Evolutionary conservation across 2,113 vertebrate genomes (phyloP).

Genomic region (Crotalus viridis): DNA sequence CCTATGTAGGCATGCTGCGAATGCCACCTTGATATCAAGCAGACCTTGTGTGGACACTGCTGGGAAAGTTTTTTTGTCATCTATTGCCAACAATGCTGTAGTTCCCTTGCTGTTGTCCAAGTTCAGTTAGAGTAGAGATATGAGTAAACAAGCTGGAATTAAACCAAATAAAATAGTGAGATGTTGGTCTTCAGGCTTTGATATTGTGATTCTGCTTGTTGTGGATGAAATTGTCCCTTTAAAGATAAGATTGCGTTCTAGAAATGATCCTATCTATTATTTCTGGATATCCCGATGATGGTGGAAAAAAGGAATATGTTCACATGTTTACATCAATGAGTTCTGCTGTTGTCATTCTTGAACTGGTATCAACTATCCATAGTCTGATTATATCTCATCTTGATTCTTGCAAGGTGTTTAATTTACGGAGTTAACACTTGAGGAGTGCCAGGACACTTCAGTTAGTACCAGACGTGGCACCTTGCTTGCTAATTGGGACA

Average conservation of each 20-base stretch:
- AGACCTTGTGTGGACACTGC: not conserved
- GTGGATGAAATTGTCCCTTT: not conserved
- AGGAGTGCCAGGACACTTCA: not conserved
- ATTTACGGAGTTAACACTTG: not conserved
- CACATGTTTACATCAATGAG: not conserved
- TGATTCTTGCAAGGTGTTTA: not conserved
- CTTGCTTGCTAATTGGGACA: not conserved
- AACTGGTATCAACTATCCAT: not conserved
- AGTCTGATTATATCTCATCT: not conserved
- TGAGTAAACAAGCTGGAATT: not conserved
- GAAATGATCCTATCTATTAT: not conserved
- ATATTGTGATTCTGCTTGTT: not conserved
- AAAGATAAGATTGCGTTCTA: not conserved
- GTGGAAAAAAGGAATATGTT: not conserved
- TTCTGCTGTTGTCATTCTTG: not conserved
- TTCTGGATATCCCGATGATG: not conserved
- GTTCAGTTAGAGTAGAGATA: not conserved
- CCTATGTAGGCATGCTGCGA: not conserved
- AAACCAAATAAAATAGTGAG: not conserved
- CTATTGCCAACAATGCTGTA: not conserved
- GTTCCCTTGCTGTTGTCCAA: not conserved
- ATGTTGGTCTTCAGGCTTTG: not conserved
- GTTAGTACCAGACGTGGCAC: not conserved
- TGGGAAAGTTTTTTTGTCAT: not conserved
- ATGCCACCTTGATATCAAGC: not conserved